A percentile compares a stretch with the other conserved stretches of the same genome.
Conservation (phyloP, 1,140 invertebrate species). For the Myzus persicae region DNA sequence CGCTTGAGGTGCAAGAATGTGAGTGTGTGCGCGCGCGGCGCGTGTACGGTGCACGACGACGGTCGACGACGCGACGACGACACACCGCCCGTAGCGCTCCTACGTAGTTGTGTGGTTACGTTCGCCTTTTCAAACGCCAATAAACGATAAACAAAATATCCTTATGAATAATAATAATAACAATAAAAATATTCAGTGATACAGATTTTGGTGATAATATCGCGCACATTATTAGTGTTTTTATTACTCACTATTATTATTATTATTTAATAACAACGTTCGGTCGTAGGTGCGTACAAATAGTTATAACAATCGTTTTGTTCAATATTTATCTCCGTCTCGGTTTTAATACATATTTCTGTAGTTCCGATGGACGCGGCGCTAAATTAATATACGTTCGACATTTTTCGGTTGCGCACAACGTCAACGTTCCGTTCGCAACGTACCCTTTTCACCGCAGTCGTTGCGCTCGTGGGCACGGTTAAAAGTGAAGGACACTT, state of each 20-base stretch:
- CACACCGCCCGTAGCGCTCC: conserved; percentile 16
- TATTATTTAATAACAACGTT: neutral
- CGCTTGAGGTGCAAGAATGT: neutral
- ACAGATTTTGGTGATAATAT: conserved; percentile 31
- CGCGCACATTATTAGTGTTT: neutral
- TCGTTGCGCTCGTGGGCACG: neutral
- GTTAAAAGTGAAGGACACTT: conserved; percentile 27
- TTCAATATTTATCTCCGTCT: neutral
- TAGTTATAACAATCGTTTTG: neutral
- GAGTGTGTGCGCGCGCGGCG: neutral
- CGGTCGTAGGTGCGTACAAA: neutral
- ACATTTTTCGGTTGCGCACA: neutral
- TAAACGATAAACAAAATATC: conserved; percentile 38
- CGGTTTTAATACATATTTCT: neutral
- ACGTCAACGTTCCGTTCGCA: neutral
- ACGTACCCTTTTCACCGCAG: neutral
- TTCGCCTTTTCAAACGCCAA: conserved; percentile 9
- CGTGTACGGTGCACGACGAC: neutral
- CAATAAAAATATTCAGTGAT: neutral
- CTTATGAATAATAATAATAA: conserved; percentile 30
- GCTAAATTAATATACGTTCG: neutral
- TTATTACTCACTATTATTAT: neutral
- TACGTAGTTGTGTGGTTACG: neutral
- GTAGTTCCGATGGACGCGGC: neutral
- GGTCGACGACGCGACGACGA: neutral